Percentiles rank a stretch among this genome's conserved stretches.
Evolutionary conservation across 2,888 invertebrate species (phyloP).

Genomic region (Drosophila mettleri): DNA sequence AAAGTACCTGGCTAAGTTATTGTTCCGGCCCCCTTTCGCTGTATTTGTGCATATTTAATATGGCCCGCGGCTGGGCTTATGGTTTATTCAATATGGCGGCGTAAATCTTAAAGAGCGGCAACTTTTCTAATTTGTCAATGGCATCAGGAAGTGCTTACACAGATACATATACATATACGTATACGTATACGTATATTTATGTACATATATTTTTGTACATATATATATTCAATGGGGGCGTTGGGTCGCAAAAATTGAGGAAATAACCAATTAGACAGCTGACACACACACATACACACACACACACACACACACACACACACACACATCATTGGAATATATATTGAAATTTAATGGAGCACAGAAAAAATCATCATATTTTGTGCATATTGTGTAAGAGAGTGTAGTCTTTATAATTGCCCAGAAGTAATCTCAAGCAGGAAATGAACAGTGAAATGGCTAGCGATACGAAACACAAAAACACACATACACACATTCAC

Average conservation of each 20-base stretch:
- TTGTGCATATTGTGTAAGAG: slow-evolving; percentile 21
- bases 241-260: slow-evolving; percentile 41
- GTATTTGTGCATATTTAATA: slow-evolving; percentile 48
- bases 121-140: slow-evolving; percentile 13
- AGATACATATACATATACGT: neutral
- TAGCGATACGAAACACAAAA: slow-evolving; percentile 37
- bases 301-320: slow-evolving; percentile 17
- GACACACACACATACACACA: slow-evolving; percentile 16
- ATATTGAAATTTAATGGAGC: slow-evolving; percentile 49
- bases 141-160: neutral
- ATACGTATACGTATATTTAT: neutral
- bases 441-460: slow-evolving; percentile 61
- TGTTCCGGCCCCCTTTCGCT: slow-evolving; percentile 36
- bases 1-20: slow-evolving; percentile 57
- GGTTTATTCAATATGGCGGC: neutral
- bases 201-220: too few relatives aligned
- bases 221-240: slow-evolving; percentile 24
- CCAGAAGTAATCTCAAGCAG: slow-evolving; percentile 61
- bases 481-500: slow-evolving; percentile 7
- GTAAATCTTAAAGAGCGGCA: slow-evolving; percentile 3
- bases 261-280: slow-evolving; percentile 56
- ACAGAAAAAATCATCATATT: slow-evolving; percentile 26
- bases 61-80: slow-evolving; percentile 17
- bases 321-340: slow-evolving; percentile 19
- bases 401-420: slow-evolving; percentile 17